These are phyloP conservation scores for Papilio glaucus DNA, from an alignment of 1,140 invertebrate species.

Conservation along the genomic window DNA sequence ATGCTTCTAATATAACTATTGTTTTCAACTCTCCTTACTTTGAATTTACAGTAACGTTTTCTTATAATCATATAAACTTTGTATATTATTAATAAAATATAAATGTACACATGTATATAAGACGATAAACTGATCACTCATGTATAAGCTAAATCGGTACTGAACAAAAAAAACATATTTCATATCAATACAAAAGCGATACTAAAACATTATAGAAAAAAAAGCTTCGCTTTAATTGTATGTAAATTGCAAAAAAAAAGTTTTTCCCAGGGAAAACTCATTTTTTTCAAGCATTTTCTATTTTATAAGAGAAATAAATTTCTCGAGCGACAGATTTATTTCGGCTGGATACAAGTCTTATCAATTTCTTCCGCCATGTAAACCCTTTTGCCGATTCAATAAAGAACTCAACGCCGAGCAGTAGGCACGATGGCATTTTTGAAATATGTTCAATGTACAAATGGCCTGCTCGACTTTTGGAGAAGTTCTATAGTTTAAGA, in stretches of 20 bases:
- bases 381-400: slow-evolving; percentile 16
- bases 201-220: neutral
- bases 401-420: neutral
- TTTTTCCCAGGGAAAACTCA: neutral
- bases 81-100: no score
- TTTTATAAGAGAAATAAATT: slow-evolving; percentile 5
- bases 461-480: neutral
- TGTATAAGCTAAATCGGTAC: no score
- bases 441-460: neutral
- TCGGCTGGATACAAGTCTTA: slow-evolving; percentile 7
- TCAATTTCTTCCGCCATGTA: slow-evolving; percentile 18
- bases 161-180: neutral
- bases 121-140: no score
- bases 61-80: no score
- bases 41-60: no score
- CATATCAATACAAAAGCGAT: neutral
- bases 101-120: no score
- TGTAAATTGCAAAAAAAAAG: neutral
- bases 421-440: neutral
- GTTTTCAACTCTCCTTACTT: neutral
- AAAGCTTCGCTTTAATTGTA: neutral
- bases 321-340: slow-evolving; percentile 17
- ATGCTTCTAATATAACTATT: neutral
- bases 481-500: neutral
- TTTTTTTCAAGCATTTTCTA: neutral